These are phyloP conservation scores for Equus quagga DNA, from an alignment of 2,113 vertebrate species.

Conservation along the genomic window DNA sequence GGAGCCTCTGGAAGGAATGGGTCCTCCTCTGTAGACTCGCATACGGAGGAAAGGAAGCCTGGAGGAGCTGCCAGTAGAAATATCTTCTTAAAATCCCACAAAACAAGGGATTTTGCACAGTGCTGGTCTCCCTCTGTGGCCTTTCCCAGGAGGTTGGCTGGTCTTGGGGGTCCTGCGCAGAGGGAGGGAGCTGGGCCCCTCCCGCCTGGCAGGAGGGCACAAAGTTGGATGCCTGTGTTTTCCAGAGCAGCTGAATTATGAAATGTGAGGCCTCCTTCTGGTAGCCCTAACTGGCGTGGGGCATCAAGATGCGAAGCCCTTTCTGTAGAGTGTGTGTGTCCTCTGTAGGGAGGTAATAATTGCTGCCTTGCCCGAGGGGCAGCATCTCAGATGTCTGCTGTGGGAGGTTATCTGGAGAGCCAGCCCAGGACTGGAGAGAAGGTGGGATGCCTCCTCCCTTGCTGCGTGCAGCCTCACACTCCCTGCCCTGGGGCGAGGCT, in stretches of 20 bases:
- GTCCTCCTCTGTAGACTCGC: accelerated
- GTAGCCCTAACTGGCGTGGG: neutral
- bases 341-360: neutral
- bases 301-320: neutral
- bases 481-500: neutral
- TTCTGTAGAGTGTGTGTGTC: too few relatives aligned
- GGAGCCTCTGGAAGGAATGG: accelerated
- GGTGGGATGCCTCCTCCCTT: neutral
- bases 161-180: neutral
- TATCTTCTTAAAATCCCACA: neutral
- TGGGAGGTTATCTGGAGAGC: neutral
- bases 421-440: neutral
- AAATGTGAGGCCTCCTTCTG: neutral
- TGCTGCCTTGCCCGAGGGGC: neutral
- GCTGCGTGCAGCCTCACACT: neutral
- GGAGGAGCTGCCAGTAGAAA: neutral
- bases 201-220: neutral
- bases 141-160: neutral
- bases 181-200: neutral
- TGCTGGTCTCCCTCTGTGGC: neutral
- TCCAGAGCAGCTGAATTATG: neutral
- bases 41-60: neutral
- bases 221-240: neutral
- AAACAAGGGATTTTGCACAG: neutral
- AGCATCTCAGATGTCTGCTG: neutral